Base-by-base conservation (phyloP, 2,888 invertebrate genomes). In the Eupithecia subfuscata region DNA sequence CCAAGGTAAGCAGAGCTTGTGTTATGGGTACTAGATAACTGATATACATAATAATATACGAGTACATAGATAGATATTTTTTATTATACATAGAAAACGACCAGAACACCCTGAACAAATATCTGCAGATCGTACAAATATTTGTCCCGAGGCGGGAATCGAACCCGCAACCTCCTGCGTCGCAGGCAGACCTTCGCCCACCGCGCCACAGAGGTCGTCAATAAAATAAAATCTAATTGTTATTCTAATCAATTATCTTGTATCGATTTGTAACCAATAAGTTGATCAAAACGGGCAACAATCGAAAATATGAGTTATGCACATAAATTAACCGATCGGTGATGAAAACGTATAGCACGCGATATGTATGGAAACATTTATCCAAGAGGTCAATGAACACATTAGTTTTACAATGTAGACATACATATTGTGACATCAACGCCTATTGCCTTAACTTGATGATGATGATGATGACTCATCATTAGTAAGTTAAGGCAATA, bases 351-450 rank as follows among this genome's bases (percentile, higher is more conserved):
- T 64, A 69, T n/a, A 14, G 34, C 22, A 71, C 70, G 75, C 78
- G 75, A 78, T 81, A 79, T 64, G 40, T 81, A 79, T 18, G 7
- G n/a, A 43, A 40, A 40, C 67, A 67, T 67, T n/a, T 22, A 67
- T 72, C 69, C 65, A 78, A 52, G 75, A 65, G 81, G 76, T 79
- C 80, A 80, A 75, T 75, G 79, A 40, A 75, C 81, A 78, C 78
- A 69, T 78, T 80, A 76, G 40, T 30, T 43, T 67, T 56, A 71
- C 70, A 71, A 45, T 63, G 63, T n/a, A 63, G n/a, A n/a, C 9
- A 16, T n/a, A 67, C 18, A 67, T 12, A 40, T 22, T 30, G 37
- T 40, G 25, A 30, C 70, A 63, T 37, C 37, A 37, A 37, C 5
- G 37, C 37, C 37, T 37, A 37, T 37, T 37, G 37, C 37, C 37